phyloP scores from a whole-genome alignment of 1,140 invertebrate species.

The Theocolax elegans region DNA sequence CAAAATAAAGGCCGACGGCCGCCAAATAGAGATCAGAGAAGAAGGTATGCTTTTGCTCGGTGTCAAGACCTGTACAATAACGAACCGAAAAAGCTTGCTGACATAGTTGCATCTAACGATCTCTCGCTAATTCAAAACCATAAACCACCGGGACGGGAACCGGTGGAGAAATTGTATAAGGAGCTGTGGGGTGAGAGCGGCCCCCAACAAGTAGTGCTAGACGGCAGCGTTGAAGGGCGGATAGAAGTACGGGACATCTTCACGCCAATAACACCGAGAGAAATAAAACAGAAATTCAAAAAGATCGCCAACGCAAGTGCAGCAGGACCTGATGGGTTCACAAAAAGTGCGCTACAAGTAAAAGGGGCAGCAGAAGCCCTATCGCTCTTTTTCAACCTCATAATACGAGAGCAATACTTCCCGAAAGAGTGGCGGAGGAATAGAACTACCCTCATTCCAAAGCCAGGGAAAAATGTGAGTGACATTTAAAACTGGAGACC shows the following conservation, averaged over 20 bases:
- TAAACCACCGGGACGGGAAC: neutral
- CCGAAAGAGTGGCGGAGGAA: slow-evolving; percentile 39
- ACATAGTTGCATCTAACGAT: neutral
- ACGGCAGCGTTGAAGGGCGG: no score
- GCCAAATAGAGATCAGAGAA: no score
- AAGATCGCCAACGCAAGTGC: neutral
- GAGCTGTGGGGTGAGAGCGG: slow-evolving; percentile 3
- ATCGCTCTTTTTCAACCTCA: slow-evolving; percentile 23
- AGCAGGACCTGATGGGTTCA: neutral
- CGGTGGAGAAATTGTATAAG: neutral
- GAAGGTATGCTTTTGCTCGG: slow-evolving; percentile 5
- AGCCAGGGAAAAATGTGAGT: no score
- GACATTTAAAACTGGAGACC: no score
- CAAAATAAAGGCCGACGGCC: no score
- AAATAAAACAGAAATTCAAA: neutral
- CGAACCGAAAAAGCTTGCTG: slow-evolving; percentile 27
- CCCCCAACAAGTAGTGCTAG: neutral
- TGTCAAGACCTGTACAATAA: slow-evolving; percentile 30
- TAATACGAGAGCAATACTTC: neutral
- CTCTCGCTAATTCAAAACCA: neutral
- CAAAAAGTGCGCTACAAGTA: neutral
- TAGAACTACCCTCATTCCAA: slow-evolving; percentile 19
- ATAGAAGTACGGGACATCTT: neutral
- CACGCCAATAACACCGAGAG: neutral
- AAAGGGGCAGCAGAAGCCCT: neutral